These are phyloP conservation scores for Ganaspis brasiliensis DNA, from an alignment of 2,888 invertebrate genomes.

Conservation along the genomic window DNA sequence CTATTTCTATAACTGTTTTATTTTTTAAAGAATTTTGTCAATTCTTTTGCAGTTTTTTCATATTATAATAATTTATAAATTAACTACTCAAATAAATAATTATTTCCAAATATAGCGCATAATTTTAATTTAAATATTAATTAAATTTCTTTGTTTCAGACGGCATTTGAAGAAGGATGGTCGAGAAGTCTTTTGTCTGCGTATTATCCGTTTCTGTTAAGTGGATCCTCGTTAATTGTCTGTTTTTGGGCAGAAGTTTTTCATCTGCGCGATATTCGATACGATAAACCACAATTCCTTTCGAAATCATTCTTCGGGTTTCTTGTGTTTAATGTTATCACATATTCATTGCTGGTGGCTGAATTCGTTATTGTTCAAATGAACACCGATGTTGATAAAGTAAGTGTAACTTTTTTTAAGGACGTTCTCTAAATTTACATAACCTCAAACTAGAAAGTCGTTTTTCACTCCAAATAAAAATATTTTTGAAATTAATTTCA, in stretches of 20 bases:
- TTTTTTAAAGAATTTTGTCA: no score
- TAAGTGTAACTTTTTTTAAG: constrained; percentile 54
- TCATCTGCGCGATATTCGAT: constrained; percentile 92
- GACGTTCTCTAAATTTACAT: no score
- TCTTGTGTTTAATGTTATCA: constrained; percentile 93
- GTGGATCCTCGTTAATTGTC: constrained; percentile 94
- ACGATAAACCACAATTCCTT: constrained; percentile 94
- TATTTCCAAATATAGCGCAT: no score
- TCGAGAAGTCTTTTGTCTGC: constrained; percentile 93
- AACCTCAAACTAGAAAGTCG: no score
- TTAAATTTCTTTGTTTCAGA: constrained; percentile 81
- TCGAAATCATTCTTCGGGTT: constrained; percentile 96
- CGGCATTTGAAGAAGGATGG: constrained; percentile 91
- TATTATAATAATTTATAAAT: no score
- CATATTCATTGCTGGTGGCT: constrained; percentile 91
- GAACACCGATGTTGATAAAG: constrained; percentile 74
- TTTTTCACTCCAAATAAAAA: no score
- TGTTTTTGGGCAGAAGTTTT: constrained; percentile 98
- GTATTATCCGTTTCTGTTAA: constrained; percentile 94
- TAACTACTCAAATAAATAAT: no score
- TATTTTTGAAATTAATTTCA: no score
- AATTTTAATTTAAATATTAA: no score
- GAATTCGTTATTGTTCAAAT: constrained; percentile 84
- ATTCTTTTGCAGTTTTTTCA: no score
- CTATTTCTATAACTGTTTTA: no score